phyloP scores from a whole-genome alignment of 2,797 vertebrate species.

The Cyclopterus lumpus region DNA sequence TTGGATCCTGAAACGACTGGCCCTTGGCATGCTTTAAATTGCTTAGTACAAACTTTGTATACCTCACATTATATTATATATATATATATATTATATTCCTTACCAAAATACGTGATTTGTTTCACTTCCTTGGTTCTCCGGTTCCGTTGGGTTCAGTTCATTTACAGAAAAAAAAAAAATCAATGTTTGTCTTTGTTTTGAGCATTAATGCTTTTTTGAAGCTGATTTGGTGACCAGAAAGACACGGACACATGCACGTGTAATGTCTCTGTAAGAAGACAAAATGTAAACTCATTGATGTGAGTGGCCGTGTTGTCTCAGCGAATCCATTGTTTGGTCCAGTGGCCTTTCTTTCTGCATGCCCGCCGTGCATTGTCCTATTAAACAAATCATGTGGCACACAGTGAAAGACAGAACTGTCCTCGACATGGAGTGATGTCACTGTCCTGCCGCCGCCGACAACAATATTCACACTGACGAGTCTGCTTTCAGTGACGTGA shows the following conservation, averaged over 20 bases:
- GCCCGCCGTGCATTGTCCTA: constrained; percentile 13
- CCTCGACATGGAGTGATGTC: neutral
- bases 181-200: constrained; percentile 1
- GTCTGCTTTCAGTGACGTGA: neutral
- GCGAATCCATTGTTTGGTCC: constrained; percentile 14
- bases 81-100: too few species aligned
- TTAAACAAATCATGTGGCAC: constrained; percentile 50
- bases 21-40: neutral
- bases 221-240: too few species aligned
- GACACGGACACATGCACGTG: neutral
- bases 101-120: too few species aligned
- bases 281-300: neutral
- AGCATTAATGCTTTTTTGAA: neutral
- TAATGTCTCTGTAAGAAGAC: neutral
- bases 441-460: neutral
- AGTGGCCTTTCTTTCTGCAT: constrained; percentile 13
- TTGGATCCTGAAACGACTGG: neutral
- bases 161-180: neutral
- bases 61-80: too few species aligned
- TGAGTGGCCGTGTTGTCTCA: constrained; percentile 8
- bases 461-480: neutral
- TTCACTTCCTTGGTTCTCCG: neutral
- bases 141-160: neutral
- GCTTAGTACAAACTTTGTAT: neutral
- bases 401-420: constrained; percentile 22